Base-by-base conservation (phyloP, 2,113 vertebrate species). In the Phocoena phocoena region DNA sequence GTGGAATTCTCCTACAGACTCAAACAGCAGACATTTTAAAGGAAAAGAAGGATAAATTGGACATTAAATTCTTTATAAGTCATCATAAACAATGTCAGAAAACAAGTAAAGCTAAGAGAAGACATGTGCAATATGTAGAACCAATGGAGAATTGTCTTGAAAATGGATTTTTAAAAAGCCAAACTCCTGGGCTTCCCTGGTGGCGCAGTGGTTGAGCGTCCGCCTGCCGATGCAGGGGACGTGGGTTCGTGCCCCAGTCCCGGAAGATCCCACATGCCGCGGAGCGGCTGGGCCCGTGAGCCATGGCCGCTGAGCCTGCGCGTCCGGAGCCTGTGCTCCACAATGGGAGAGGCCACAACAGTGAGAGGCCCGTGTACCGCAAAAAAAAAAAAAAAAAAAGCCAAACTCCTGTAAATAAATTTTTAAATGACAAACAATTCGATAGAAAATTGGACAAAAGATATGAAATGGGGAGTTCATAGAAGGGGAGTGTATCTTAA, bases 1-100 rank as follows among this genome's bases (percentile, higher is more conserved):
- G 2, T 76, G 53, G 41, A 31, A 53, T 63, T 82, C 33, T 63
- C 10, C 86, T 53, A 74, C 41, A 82, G 31, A 58, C 26, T 85
- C 63, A 82, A 93, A 95, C 90, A 38, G 26, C 36, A 77, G 55
- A 95, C 21, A 79, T 63, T 50, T n/a, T 74, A 87, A 63, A 86
- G 41, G 50, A n/a, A 77, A 86, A 71, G 23, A 31, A 31, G 9
- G 26, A 63, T 18, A 73, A 41, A 84, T 36, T 31, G 23, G 44
- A 79, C 74, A 63, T 70, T 36, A 87, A 87, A 60, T 83, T 82
- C 6, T 76, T 41, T 28, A 12, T 8, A 44, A 53, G 13, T 58
- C 28, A 94, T 17, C 28, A 60, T 53, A 17, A 53, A 17, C 28
- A 73, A 84, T 53, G 28, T 60, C 36, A 33, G 60, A 73, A 92